Base-by-base conservation (phyloP, 2,113 vertebrate species). In the Amia ocellicauda region DNA sequence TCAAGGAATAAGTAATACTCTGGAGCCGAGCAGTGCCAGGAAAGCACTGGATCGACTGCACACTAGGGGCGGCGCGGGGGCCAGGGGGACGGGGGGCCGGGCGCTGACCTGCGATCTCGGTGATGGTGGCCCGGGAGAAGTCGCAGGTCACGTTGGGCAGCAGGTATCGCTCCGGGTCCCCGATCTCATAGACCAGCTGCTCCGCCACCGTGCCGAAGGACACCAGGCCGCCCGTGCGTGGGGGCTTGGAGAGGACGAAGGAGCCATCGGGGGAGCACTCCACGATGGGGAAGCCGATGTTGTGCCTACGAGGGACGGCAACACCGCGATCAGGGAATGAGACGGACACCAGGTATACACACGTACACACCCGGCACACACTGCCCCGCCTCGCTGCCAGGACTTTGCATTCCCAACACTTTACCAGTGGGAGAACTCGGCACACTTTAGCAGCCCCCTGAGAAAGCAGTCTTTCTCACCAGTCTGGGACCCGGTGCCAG, bases 141-240 rank as follows among this genome's bases (percentile, higher is more conserved):
- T 94, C 91, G 66, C 91, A 95, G 1, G 74, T 86, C 59, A 95
- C 91, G 76, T 96, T 91, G 5, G 93, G 91, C 63, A 95, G 81
- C 72, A 91, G 83, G 78, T 93, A 95, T 3, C 66, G 49, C 52
- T 70, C 80, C 5, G 88, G 91, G 83, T 97, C 84, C 0, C 81
- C 87, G 20, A 94, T 86, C 79, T 95, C 91, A 64, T 93, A 93
- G 7, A 94, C 83, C 71, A 94, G 79, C 72, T 95, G 92, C 73
- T 96, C 92, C 3, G 92, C 86, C 23, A 82, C 89, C 1, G 89
- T 89, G 42, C 92, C 91, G 20, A 93, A 92, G 23, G 84, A 89
- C 19, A 97, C 80, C 1, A 93, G 78, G 9, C 91, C 90, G 0
- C 91, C 91, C 0, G 85, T 92, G 3, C 74, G 68, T 0, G 87